These are phyloP conservation scores for Notiomystis cincta DNA, from an alignment of 2,113 vertebrate species.

Conservation along the genomic window DNA sequence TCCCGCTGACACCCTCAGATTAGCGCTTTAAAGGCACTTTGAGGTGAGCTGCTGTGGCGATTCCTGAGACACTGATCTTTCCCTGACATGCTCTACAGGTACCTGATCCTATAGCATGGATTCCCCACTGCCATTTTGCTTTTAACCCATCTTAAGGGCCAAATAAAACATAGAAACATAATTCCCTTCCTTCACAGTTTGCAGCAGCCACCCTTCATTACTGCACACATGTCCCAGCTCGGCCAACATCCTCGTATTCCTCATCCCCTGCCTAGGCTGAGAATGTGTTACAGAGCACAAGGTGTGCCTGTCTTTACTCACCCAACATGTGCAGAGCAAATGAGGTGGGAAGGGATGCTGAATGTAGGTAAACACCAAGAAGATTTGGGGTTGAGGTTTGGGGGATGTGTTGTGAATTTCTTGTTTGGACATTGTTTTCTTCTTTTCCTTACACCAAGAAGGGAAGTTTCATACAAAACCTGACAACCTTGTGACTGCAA, in stretches of 20 bases:
- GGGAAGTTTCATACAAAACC: not conserved
- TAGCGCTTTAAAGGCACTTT: not conserved
- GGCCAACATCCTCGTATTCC: not conserved
- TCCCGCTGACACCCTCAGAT: not conserved
- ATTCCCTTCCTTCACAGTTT: not conserved
- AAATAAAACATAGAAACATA: not conserved
- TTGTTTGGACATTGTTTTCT: not conserved
- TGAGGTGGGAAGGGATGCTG: not conserved
- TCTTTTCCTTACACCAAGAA: not conserved
- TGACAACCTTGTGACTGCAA: not conserved
- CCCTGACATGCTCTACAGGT: not conserved
- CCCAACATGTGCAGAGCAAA: not conserved
- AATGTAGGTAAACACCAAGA: not conserved
- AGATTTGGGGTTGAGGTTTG: not conserved
- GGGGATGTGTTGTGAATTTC: not conserved
- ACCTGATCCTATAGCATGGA: not conserved
- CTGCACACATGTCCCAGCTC: fast-evolving
- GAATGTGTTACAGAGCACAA: fast-evolving
- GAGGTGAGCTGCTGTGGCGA: not conserved
- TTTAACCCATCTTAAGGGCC: not conserved
- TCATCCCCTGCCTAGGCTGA: not conserved
- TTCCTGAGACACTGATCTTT: not conserved
- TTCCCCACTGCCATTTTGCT: not conserved
- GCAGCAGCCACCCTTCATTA: not conserved
- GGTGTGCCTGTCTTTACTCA: not conserved